phyloP scores from a whole-genome alignment of 2,113 vertebrate genomes.

The Tenrec ecaudatus region DNA sequence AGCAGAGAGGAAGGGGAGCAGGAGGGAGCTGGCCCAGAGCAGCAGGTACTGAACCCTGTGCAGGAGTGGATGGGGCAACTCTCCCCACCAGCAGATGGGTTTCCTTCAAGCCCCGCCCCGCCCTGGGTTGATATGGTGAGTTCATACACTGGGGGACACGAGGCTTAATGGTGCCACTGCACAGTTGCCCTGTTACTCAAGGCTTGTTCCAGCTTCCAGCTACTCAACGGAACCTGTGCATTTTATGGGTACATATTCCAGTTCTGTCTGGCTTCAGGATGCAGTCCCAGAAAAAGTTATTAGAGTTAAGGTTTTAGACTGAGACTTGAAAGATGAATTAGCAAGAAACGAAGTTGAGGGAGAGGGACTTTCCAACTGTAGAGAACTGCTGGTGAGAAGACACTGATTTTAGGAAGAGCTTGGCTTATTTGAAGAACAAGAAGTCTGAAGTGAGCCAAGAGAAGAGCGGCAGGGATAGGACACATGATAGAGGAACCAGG shows the following conservation, averaged over 20 bases:
- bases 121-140: no score
- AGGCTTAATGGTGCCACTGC: no score
- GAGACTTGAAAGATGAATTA: conserved; percentile 13
- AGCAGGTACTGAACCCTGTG: no score
- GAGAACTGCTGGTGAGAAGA: neutral
- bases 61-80: no score
- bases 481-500: neutral
- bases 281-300: neutral
- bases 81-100: no score
- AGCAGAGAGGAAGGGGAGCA: no score
- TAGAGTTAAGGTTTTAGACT: conserved; percentile 4
- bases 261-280: neutral
- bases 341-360: conserved; percentile 6
- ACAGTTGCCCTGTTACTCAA: neutral
- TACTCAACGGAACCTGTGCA: neutral
- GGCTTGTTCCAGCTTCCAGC: neutral
- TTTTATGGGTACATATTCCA: neutral
- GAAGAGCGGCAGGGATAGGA: conserved; percentile 9
- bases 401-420: neutral
- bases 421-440: neutral
- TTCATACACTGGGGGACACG: no score
- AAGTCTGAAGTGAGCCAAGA: conserved; percentile 26
- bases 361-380: conserved; percentile 59
- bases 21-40: no score
- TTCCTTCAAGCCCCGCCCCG: no score